These are phyloP conservation scores for Andricus grossulariae DNA, from an alignment of 1,140 invertebrate genomes.

Conservation along the genomic window DNA sequence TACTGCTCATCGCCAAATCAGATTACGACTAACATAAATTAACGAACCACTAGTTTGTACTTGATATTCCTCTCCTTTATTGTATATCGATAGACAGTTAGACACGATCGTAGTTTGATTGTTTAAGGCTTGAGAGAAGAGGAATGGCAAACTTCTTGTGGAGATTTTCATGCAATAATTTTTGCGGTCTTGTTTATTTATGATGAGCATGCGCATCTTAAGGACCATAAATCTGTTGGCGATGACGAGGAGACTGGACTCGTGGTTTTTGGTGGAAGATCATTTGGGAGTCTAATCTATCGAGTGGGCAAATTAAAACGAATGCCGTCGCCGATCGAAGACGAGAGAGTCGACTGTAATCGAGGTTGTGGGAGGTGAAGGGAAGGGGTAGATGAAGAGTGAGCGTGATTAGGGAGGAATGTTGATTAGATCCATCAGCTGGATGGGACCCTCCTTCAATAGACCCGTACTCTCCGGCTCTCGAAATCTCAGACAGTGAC, in stretches of 20 bases:
- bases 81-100: background rate
- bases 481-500: conserved; percentile 50
- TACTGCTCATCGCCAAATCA: conserved; percentile 20
- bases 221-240: conserved; percentile 25
- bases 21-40: conserved; percentile 11
- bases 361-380: conserved; percentile 34
- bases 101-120: background rate
- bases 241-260: conserved; percentile 34
- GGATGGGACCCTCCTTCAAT: conserved; percentile 65
- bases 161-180: background rate
- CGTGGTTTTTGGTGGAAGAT: conserved; percentile 42
- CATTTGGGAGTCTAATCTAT: conserved; percentile 72
- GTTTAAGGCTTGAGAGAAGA: too few relatives aligned
- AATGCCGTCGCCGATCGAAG: conserved; percentile 48
- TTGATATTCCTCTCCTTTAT: background rate
- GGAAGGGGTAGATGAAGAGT: conserved; percentile 38
- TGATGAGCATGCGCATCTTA: background rate
- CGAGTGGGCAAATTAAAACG: conserved; percentile 68
- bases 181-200: background rate
- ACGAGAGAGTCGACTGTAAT: conserved; percentile 29
- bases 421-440: conserved; percentile 75
- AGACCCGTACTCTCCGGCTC: conserved; percentile 48
- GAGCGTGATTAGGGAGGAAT: conserved; percentile 64
- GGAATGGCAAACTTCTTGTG: background rate
- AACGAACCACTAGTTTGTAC: background rate